These are phyloP conservation scores for Ligdia adustata DNA, from an alignment of 2,888 invertebrate species.

Conservation along the genomic window DNA sequence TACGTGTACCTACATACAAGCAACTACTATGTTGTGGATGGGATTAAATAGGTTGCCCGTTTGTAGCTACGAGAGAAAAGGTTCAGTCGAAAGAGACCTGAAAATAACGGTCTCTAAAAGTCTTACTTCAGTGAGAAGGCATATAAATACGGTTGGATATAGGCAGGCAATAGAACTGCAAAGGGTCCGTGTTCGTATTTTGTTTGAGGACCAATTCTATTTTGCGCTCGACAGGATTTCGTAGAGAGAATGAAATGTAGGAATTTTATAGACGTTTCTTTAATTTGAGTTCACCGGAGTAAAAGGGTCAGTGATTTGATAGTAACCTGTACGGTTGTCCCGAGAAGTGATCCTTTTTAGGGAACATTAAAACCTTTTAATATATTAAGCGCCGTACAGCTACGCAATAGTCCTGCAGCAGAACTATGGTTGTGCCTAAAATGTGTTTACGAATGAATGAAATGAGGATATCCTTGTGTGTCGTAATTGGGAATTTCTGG, in stretches of 20 bases:
- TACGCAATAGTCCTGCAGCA: too few species aligned
- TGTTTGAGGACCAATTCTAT: slow-evolving; percentile 11
- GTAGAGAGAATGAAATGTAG: slow-evolving; percentile 8
- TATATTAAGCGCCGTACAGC: too few species aligned
- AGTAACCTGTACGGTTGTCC: too few species aligned
- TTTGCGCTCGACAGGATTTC: slow-evolving; percentile 16
- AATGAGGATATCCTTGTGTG: too few species aligned
- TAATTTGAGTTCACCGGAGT: slow-evolving; percentile 20
- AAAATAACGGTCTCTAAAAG: slow-evolving; percentile 15
- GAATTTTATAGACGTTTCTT: slow-evolving; percentile 7
- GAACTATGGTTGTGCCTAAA: too few species aligned
- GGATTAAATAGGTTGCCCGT: slow-evolving; percentile 7
- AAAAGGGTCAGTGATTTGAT: slow-evolving; percentile 22
- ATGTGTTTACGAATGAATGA: too few species aligned
- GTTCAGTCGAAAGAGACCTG: slow-evolving; percentile 14
- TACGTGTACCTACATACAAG: background rate
- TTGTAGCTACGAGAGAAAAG: slow-evolving; percentile 10
- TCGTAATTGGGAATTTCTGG: too few species aligned
- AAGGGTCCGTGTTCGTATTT: slow-evolving; percentile 13
- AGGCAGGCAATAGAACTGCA: slow-evolving; percentile 8
- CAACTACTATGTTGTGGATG: background rate
- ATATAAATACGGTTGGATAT: background rate
- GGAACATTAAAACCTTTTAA: too few species aligned
- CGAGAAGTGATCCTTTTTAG: too few species aligned
- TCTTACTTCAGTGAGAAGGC: slow-evolving; percentile 2